A percentile compares a stretch with the other conserved stretches of the same genome.
Evolutionary conservation across 2,113 vertebrate genomes (phyloP).

Genomic region (Sturnira hondurensis): DNA sequence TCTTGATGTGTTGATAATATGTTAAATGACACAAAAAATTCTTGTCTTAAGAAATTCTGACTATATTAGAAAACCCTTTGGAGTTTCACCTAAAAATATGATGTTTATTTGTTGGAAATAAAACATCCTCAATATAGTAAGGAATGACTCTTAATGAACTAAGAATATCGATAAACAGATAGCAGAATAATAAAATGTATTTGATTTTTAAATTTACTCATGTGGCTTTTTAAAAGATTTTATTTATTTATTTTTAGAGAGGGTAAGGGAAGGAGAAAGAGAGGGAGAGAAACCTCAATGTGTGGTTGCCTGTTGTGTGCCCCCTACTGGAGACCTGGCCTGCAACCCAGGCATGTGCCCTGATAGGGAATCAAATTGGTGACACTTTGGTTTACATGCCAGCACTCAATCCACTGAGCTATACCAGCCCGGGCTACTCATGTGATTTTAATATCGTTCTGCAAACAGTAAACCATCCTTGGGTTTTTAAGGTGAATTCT

Average conservation of each 20-base stretch:
- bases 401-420: too few species aligned
- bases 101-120: not conserved
- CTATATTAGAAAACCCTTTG: not conserved
- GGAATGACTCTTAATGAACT: not conserved
- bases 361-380: too few species aligned
- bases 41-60: not conserved
- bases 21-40: not conserved
- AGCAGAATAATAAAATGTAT: not conserved
- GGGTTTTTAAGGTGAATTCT: not conserved
- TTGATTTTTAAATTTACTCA: not conserved
- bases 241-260: too few species aligned
- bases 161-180: not conserved
- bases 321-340: too few species aligned
- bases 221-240: not conserved
- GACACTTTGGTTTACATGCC: too few species aligned
- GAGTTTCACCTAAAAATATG: not conserved
- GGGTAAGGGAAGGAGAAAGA: too few species aligned
- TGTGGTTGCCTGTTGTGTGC: too few species aligned
- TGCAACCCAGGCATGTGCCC: too few species aligned
- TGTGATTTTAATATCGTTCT: not conserved
- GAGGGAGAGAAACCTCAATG: too few species aligned
- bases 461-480: slow-evolving; percentile 18
- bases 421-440: not conserved
- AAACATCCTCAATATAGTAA: not conserved
- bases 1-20: slow-evolving; percentile 1